Evolutionary conservation across 2,113 vertebrate species (phyloP), one percentile per base, ranked within the genome.

Genomic region (Myotis lucifugus): DNA sequence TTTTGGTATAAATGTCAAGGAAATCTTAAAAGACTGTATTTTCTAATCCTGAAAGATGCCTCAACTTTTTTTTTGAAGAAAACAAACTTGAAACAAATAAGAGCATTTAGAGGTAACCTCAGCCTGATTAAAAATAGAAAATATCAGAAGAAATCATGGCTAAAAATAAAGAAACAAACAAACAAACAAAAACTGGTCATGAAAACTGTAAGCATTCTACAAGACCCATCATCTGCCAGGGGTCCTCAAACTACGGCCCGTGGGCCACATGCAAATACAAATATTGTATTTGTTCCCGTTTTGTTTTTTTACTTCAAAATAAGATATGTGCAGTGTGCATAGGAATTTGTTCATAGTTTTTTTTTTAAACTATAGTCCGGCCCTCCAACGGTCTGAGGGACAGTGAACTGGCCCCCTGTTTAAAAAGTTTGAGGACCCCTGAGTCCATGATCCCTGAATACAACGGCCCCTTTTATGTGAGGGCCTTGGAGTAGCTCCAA

Each of bases 1-100:
- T 96, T 98, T 98, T 98, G 95, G 97, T 97, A 92, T 96, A 97
- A 77, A 92, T 97, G 97, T 97, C 96, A 98, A 93, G 96, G 81
- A 95, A 97, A 95, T 96, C 84, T 95, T 95, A 95, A 95, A 52
- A 48, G 95, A 95, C 40, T 32, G 29, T 95, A 85, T 89, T 96
- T 98, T 96, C 94, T 97, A 95, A 96, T 96, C 97, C 96, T 73
- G 59, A 59, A 85, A 94, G 70, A 96, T 77, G 76, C 66, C n/a
- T 95, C 81, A 92, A 0, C 0, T n/a, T 92, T 85, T 89, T 37
- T 93, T 90, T 92, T 81, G 2, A 81, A 91, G 94, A 83, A 91
- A 95, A 94, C 15, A 3, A 78, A 18, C 11, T 88, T 87, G 59
- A 18, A 94, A 59, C 32, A 93, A 86, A 90, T 64, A 84, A 93